Percentiles rank a stretch among this genome's conserved stretches.
Evolutionary conservation across 2,797 vertebrate species (phyloP).

Genomic region (Tenualosa thibaudeaui): DNA sequence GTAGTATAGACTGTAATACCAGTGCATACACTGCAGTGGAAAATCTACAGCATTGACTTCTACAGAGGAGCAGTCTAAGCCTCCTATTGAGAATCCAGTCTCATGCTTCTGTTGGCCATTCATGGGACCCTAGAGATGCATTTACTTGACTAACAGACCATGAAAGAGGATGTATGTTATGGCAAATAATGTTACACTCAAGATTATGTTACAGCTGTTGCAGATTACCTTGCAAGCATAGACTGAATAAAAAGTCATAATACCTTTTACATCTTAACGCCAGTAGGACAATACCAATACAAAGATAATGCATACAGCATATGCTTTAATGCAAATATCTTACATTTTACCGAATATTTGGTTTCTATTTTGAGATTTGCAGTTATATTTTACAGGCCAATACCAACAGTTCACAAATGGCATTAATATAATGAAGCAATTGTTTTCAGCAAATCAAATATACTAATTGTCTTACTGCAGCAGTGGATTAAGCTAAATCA

Average conservation of each 20-base stretch:
- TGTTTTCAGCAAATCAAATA: too few relatives aligned
- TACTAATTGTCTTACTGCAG: background rate
- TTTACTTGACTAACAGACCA: background rate
- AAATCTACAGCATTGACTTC: background rate
- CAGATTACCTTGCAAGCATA: background rate
- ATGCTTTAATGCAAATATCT: background rate
- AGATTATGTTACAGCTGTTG: background rate
- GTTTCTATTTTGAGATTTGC: too few relatives aligned
- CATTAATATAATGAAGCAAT: background rate
- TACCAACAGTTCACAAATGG: background rate
- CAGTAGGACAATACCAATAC: too few relatives aligned
- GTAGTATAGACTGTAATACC: background rate
- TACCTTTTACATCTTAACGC: background rate
- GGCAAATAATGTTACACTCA: background rate
- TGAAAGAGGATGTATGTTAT: background rate
- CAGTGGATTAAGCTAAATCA: background rate
- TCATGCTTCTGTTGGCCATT: background rate
- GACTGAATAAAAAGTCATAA: background rate
- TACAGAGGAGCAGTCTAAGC: background rate
- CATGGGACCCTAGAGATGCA: background rate
- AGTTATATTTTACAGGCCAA: background rate
- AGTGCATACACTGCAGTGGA: background rate
- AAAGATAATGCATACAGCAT: background rate
- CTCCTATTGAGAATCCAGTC: background rate
- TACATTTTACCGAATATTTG: background rate